Evolutionary conservation across 2,113 vertebrate genomes (phyloP).

Genomic region (Hystrix brachyura): DNA sequence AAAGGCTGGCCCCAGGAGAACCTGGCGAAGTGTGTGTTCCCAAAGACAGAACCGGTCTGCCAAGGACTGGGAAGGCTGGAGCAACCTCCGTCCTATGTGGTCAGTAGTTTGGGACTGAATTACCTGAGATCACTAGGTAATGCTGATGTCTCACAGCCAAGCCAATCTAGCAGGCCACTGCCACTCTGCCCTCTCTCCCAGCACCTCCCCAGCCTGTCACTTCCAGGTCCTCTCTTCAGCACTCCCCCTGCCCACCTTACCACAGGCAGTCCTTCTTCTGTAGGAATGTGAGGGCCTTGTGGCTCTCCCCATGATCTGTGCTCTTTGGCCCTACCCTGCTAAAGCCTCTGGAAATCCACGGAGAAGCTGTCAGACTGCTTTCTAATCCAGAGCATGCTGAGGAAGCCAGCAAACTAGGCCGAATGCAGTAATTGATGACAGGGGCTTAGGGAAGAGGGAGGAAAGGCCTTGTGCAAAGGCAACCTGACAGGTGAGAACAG

Average conservation of each 20-base stretch:
- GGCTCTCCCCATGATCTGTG: neutral
- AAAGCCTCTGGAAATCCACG: neutral
- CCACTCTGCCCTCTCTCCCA: neutral
- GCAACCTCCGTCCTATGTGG: neutral
- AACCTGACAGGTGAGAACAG: neutral
- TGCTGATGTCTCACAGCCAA: neutral
- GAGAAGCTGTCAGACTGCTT: neutral
- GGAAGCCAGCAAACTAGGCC: neutral
- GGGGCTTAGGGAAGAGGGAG: too few relatives aligned
- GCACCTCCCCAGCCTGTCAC: neutral
- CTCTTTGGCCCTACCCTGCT: neutral
- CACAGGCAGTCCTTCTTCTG: too few relatives aligned
- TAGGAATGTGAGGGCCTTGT: neutral
- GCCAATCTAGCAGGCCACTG: neutral
- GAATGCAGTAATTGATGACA: neutral
- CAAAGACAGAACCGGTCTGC: neutral
- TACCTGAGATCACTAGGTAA: accelerated
- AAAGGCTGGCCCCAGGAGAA: neutral
- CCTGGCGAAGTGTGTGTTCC: neutral
- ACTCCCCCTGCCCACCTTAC: neutral
- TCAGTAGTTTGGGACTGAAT: neutral
- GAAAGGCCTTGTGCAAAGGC: neutral
- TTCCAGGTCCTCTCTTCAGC: too few relatives aligned
- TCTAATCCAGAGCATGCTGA: neutral
- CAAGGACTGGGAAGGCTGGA: neutral